Percentiles rank a stretch among this genome's conserved stretches.
phyloP scores from a whole-genome alignment of 2,113 vertebrate species.

The Microcebus griseorufus region DNA sequence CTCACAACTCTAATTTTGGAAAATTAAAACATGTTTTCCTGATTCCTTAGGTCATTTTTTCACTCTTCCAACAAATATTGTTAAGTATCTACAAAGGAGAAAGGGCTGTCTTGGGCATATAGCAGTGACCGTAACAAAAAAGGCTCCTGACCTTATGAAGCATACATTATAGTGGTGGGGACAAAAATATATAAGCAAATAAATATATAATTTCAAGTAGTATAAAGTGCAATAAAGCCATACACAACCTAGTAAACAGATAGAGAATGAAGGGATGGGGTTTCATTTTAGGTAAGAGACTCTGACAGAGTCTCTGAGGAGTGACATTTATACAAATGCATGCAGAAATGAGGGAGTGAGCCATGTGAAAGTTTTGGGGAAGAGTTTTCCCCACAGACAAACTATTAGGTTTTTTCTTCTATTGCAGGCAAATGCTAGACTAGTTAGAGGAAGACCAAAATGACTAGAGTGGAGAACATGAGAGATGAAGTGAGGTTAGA shows the following conservation, averaged over 20 bases:
- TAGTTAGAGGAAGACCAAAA: not conserved
- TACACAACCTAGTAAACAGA: not conserved
- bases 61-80: not conserved
- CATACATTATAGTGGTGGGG: not conserved
- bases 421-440: not conserved
- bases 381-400: not conserved
- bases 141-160: not conserved
- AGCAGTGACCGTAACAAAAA: not conserved
- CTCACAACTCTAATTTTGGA: not conserved
- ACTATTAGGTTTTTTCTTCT: not conserved
- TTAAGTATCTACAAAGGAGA: not conserved
- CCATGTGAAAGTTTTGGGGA: not conserved
- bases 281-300: not conserved
- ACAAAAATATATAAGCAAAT: not conserved
- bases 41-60: not conserved
- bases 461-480: not conserved
- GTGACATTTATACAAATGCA: not conserved
- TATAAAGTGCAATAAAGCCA: not conserved
- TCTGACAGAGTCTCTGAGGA: not conserved
- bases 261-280: not conserved
- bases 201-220: not conserved
- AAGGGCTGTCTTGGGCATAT: not conserved
- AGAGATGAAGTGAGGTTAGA: not conserved
- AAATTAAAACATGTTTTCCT: not conserved
- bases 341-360: not conserved